Evolutionary conservation across 1,140 invertebrate species (phyloP).

Genomic region (Orius laevigatus): DNA sequence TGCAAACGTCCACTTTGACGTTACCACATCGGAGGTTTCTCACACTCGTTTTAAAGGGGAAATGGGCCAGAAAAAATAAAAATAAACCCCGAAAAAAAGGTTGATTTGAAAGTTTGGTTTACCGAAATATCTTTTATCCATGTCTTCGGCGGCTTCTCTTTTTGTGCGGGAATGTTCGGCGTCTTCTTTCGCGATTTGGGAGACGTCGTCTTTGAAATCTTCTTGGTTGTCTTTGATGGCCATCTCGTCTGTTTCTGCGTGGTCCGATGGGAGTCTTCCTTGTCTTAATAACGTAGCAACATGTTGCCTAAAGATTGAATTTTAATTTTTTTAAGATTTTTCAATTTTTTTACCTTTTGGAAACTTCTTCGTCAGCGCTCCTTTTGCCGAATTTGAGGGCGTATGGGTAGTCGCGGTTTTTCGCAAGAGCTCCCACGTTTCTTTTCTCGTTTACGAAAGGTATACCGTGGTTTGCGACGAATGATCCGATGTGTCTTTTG

Average conservation of each 20-base stretch:
- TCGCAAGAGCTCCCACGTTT: conserved; percentile 15
- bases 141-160: conserved; percentile 17
- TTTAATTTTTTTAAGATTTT: conserved; percentile 11
- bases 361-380: conserved; percentile 11
- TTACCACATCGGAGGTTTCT: not conserved
- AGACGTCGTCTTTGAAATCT: not conserved
- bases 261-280: conserved; percentile 15
- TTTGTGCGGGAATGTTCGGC: conserved; percentile 14
- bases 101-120: conserved; percentile 8
- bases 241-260: conserved; percentile 6
- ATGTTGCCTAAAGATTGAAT: conserved; percentile 13
- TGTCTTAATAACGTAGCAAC: conserved; percentile 19
- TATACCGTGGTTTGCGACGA: conserved; percentile 15
- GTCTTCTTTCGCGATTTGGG: conserved; percentile 5
- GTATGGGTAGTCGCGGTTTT: conserved; percentile 15
- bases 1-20: conserved; percentile 15
- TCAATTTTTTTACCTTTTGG: conserved; percentile 3
- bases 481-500: conserved; percentile 17
- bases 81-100: too few species aligned
- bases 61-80: not conserved
- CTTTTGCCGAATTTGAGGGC: conserved; percentile 11
- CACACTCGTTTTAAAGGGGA: not conserved
- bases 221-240: conserved; percentile 11
- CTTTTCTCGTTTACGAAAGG: conserved; percentile 16
- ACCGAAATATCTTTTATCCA: conserved; percentile 20